phyloP scores from a whole-genome alignment of 2,888 invertebrate genomes.

The Sialis lutaria region DNA sequence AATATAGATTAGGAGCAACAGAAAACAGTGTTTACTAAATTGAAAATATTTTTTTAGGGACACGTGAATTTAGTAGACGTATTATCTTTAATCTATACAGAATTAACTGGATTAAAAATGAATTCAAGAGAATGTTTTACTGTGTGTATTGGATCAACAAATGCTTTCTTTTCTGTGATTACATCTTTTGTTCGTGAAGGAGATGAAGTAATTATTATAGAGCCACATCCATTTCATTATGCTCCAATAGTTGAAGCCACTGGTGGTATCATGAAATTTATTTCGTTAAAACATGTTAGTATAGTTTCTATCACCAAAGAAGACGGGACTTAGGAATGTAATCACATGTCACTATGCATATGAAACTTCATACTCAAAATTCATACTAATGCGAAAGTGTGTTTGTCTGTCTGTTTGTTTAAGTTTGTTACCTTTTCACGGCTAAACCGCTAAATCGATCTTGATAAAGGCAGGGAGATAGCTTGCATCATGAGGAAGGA shows the following conservation, averaged over 20 bases:
- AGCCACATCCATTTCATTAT: constrained; percentile 60
- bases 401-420: no score
- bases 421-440: no score
- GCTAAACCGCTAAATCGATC: no score
- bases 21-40: neutral
- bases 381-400: no score
- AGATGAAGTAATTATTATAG: constrained; percentile 50
- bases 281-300: constrained; percentile 38
- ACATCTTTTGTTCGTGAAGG: constrained; percentile 38
- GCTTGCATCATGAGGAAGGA: no score
- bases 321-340: no score
- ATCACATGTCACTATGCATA: no score
- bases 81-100: constrained; percentile 40
- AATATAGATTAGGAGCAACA: no score
- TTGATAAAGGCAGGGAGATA: no score
- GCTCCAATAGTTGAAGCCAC: constrained; percentile 44
- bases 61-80: constrained; percentile 45
- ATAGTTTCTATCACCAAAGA: neutral
- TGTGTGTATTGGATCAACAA: constrained; percentile 51
- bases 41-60: constrained; percentile 28
- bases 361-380: no score
- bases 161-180: constrained; percentile 44
- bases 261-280: constrained; percentile 43
- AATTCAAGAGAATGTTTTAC: constrained; percentile 43
- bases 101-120: constrained; percentile 33